Conservation (phyloP, 2,113 vertebrate genomes). For the Camelus dromedarius region DNA sequence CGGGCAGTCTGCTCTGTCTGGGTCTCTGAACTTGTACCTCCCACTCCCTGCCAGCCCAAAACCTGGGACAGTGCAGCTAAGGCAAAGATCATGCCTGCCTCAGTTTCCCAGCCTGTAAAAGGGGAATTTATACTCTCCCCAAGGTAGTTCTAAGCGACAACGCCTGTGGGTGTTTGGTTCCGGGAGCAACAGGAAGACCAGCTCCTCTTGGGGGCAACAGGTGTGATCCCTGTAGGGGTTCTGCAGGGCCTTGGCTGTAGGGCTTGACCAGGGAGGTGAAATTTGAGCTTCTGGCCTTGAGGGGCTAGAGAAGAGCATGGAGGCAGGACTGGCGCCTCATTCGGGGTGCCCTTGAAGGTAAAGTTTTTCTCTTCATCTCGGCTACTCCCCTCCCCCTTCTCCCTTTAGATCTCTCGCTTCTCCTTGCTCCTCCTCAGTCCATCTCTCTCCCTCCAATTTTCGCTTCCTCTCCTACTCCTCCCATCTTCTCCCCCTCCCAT, state of each 20-base stretch:
- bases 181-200: neutral
- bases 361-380: accelerated
- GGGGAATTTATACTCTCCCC: no score
- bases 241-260: neutral
- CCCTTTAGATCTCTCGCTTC: no score
- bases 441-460: accelerated
- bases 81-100: neutral
- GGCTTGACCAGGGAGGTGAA: neutral
- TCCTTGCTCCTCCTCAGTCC: no score
- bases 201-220: accelerated
- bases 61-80: neutral
- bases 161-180: neutral
- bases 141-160: no score
- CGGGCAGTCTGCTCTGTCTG: neutral
- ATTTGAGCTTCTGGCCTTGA: neutral
- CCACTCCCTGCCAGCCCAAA: neutral
- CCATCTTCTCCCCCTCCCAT: neutral
- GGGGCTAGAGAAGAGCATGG: no score
- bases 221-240: accelerated
- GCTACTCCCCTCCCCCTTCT: accelerated
- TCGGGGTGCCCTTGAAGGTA: accelerated
- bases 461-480: accelerated
- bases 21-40: neutral
- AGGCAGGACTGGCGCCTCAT: neutral
- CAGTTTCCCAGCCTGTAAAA: neutral